A percentile compares a stretch with the other conserved stretches of the same genome.
Evolutionary conservation across 2,888 invertebrate genomes (phyloP).

Genomic region (Diarsia brunnea): DNA sequence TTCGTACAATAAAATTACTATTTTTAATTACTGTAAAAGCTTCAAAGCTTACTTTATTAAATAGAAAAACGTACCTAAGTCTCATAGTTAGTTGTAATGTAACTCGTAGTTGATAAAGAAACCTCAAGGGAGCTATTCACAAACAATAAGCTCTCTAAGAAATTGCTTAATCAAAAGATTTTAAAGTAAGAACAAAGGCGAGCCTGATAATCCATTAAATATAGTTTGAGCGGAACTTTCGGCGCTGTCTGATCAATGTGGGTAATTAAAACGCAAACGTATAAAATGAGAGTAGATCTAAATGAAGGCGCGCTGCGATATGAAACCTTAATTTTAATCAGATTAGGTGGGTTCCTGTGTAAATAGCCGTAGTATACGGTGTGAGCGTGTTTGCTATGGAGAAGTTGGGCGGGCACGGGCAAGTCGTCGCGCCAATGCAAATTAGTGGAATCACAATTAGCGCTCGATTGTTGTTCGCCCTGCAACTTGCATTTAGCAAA

Average conservation of each 20-base stretch:
- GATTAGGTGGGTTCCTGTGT: conserved; percentile 44
- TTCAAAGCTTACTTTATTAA: conserved; percentile 3
- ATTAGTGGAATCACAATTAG: conserved; percentile 88
- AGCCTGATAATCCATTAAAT: conserved; percentile 50
- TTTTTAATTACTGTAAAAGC: conserved; percentile 3
- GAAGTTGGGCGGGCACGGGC: conserved; percentile 70
- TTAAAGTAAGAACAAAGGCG: conserved; percentile 39
- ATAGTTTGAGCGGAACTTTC: conserved; percentile 41
- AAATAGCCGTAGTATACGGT: conserved; percentile 33
- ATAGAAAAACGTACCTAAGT: conserved; percentile 13
- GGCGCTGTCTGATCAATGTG: conserved; percentile 32
- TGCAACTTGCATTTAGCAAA: conserved; percentile 84
- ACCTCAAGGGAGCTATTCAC: conserved; percentile 25
- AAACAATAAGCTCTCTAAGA: conserved; percentile 31
- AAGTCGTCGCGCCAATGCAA: conserved; percentile 82
- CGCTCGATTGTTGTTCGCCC: conserved; percentile 84
- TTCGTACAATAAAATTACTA: conserved; percentile 14
- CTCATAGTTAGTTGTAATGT: conserved; percentile 5
- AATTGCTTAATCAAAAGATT: conserved; percentile 37
- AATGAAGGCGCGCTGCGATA: conserved; percentile 42
- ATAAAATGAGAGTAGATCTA: conserved; percentile 28
- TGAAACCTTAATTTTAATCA: conserved; percentile 55
- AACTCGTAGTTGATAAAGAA: conserved; percentile 5
- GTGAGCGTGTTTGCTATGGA: conserved; percentile 61
- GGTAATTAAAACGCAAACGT: conserved; percentile 35